Evolutionary conservation across 2,888 invertebrate genomes (phyloP), one percentile per base, ranked within the genome.

Genomic region (Thalpophila matura): DNA sequence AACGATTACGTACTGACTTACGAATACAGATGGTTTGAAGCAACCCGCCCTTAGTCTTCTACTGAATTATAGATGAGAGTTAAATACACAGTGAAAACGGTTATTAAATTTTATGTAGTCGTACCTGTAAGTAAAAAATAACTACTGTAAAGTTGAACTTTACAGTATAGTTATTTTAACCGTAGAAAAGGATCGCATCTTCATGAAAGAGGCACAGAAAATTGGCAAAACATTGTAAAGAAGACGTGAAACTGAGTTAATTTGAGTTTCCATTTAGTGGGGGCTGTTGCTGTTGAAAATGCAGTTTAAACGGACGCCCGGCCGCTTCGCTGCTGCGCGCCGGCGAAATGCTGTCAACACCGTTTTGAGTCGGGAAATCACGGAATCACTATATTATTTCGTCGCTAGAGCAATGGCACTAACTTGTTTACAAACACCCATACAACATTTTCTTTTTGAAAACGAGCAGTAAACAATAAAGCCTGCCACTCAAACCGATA

Each of bases 211-310:
- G n/a, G 57, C 47, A n/a, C n/a, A 56, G 49, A 64, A 68, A 74
- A 77, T 76, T 76, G 46, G 27, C 24, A 54, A 61, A 66, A 72
- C 33, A 47, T 62, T 61, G 38, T 47, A 27, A 53, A 62, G 67
- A 56, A 63, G 51, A 67, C 29, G 57, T 14, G 27, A 42, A 54
- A 22, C 12, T 16, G 53, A 61, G n/a, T 51, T n/a, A n/a, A n/a
- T n/a, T n/a, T 40, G 16, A 54, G 53, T 33, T 47, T 47, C 20
- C 54, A 64, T 59, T 64, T 57, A 59, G 49, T 16, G 37, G 26
- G 14, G 16, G 38, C 33, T 47, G 40, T 55, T 58, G 57, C 29
- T 40, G 18, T 43, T 20, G 51, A 64, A 64, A 67, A 71, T 74
- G 29, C 47, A 45, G 63, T 67, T 56, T 58, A 55, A 61, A 54